Percentiles rank a stretch among this genome's conserved stretches.
Conservation (phyloP, 2,113 vertebrate genomes). For the Irena cyanogastra region DNA sequence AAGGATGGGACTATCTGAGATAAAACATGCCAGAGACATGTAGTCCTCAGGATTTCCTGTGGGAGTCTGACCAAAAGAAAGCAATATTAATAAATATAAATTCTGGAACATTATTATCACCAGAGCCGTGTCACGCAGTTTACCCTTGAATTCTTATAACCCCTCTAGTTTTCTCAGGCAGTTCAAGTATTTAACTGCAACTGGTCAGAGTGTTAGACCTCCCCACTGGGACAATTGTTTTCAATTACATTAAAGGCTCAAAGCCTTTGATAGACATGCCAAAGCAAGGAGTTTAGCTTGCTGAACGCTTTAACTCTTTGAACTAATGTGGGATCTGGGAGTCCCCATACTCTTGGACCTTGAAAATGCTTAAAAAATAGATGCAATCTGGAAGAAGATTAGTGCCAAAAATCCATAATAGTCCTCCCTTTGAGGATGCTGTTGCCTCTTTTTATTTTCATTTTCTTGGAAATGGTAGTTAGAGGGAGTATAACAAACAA, state of each 20-base stretch:
- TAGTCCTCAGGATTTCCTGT: constrained; percentile 79
- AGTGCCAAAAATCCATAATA: constrained; percentile 28
- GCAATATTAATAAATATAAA: constrained; percentile 82
- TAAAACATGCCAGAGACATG: constrained; percentile 76
- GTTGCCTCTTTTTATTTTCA: background rate
- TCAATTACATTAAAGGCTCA: constrained; percentile 73
- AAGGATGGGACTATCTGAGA: constrained; percentile 74
- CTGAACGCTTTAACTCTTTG: constrained; percentile 67
- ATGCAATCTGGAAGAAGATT: constrained; percentile 50
- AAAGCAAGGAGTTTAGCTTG: constrained; percentile 68
- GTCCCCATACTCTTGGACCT: constrained; percentile 20
- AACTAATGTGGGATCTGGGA: constrained; percentile 52
- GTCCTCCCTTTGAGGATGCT: constrained; percentile 30
- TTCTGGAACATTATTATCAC: constrained; percentile 75
- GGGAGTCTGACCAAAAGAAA: constrained; percentile 76
- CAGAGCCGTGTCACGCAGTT: constrained; percentile 60
- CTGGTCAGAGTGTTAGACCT: constrained; percentile 66
- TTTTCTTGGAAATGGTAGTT: constrained; percentile 19
- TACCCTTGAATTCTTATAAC: constrained; percentile 72
- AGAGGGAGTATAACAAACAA: background rate
- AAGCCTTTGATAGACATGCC: constrained; percentile 62
- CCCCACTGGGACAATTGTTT: constrained; percentile 70
- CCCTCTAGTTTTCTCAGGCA: constrained; percentile 61
- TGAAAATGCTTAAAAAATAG: constrained; percentile 64
- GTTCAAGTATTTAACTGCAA: constrained; percentile 69